Evolutionary conservation across 2,888 invertebrate species (phyloP).

Genomic region (Sesia apiformis): DNA sequence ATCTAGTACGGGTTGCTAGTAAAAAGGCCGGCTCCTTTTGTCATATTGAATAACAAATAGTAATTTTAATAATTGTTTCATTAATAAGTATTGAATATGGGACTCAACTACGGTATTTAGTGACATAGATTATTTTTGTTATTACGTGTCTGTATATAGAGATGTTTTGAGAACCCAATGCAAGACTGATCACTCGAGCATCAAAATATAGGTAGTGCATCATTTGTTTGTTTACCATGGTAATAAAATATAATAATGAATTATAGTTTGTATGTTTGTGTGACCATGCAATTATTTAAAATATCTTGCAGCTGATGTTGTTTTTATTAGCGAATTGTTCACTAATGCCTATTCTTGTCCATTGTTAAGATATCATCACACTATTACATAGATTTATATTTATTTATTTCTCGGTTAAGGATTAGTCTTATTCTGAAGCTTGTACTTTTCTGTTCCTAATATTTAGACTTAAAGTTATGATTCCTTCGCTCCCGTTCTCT

Average conservation of each 20-base stretch:
- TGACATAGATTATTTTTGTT: constrained; percentile 46
- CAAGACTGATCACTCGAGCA: constrained; percentile 50
- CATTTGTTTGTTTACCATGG: not conserved
- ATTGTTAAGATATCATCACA: constrained; percentile 63
- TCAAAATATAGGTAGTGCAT: not conserved
- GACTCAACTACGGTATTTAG: constrained; percentile 71
- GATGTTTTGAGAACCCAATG: constrained; percentile 40
- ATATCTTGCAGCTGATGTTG: no score
- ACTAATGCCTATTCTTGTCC: constrained; percentile 67
- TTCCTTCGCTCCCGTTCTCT: constrained; percentile 15
- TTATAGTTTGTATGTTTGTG: no score
- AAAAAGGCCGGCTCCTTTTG: constrained; percentile 54
- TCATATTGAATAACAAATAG: constrained; percentile 29
- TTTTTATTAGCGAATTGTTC: constrained; percentile 32
- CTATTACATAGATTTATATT: constrained; percentile 52
- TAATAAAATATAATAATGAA: not conserved
- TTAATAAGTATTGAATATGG: constrained; percentile 62
- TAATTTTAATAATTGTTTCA: constrained; percentile 52
- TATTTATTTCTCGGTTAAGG: constrained; percentile 57
- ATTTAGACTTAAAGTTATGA: constrained; percentile 14
- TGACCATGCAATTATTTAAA: no score
- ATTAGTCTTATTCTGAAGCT: constrained; percentile 31
- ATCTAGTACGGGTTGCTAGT: constrained; percentile 51
- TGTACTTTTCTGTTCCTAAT: constrained; percentile 52
- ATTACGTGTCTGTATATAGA: constrained; percentile 57